A percentile compares a stretch with the other conserved stretches of the same genome.
These are phyloP conservation scores for Tigriopus californicus DNA, from an alignment of 2,888 invertebrate genomes.

Conservation along the genomic window DNA sequence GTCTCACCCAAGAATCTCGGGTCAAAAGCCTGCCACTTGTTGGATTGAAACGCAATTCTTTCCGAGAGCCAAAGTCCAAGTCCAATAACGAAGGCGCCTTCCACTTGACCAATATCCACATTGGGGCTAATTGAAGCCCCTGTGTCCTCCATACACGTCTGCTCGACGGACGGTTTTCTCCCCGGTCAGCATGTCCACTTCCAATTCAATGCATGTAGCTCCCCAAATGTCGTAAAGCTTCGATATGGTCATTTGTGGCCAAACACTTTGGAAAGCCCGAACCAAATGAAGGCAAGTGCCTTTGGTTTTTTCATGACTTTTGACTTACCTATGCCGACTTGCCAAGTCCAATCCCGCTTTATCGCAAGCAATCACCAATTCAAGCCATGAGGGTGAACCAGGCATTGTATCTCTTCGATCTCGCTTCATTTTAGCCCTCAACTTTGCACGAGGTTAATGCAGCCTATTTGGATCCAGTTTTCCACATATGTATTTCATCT, in stretches of 20 bases:
- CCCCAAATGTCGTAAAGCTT: conserved; percentile 26
- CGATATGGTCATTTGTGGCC: conserved; percentile 18
- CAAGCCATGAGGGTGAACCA: conserved; percentile 22
- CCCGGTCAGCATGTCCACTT: conserved; percentile 29
- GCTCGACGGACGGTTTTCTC: conserved; percentile 24
- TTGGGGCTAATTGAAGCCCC: conserved; percentile 31
- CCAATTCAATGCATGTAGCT: conserved; percentile 27
- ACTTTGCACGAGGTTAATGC: conserved; percentile 26
- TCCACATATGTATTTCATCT: too few relatives aligned
- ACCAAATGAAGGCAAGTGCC: background rate
- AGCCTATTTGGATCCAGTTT: conserved; percentile 19
- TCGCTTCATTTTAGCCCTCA: conserved; percentile 25
- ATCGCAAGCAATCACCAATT: conserved; percentile 24
- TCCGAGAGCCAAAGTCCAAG: conserved; percentile 28
- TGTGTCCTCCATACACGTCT: conserved; percentile 42
- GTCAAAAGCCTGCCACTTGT: conserved; percentile 27
- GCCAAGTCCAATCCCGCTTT: conserved; percentile 24
- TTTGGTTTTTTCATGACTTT: background rate
- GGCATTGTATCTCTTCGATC: conserved; percentile 21
- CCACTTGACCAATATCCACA: conserved; percentile 54
- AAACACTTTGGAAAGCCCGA: background rate
- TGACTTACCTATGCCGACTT: conserved; percentile 21
- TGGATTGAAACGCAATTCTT: conserved; percentile 25
- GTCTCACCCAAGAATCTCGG: conserved; percentile 27
- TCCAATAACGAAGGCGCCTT: conserved; percentile 32